Evolutionary conservation across 1,140 invertebrate species (phyloP), one percentile per base, ranked within the genome.

Genomic region (Meteorus sp.): DNA sequence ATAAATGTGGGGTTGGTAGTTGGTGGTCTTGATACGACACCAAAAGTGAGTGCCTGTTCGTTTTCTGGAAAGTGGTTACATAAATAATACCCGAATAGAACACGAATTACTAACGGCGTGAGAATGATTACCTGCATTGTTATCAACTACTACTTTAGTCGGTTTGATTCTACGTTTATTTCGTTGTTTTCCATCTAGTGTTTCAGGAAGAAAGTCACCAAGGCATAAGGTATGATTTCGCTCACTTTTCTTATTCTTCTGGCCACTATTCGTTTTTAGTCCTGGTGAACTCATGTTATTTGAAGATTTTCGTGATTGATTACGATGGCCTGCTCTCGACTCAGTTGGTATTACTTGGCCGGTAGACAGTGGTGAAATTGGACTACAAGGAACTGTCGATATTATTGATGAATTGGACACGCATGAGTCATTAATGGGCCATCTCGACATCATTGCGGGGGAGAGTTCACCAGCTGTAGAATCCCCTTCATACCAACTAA

Each of bases 121-220:
- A 29, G 41, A 19, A 51, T 35, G 23, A 20, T 33, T 65, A 73
- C 72, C 70, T 69, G 67, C 65, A 8, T 61, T 27, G 41, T 62
- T 55, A 13, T 52, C 59, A 20, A 33, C 35, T 33, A 71, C 55
- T 33, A 76, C 58, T 48, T 65, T 66, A 17, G 74, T 76, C 35
- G 74, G 74, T 20, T 76, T 76, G 9, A 76, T 74, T 52, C 73
- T 66, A 41, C 69, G 63, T 41, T 53, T 59, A 43, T 64, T 67
- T 50, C 62, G 64, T 56, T 64, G 45, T 6, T 62, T 50, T 35
- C 65, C 65, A 51, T 63, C 60, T 11, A 59, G 57, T n/a, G 64
- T 43, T 52, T 48, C 53, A 7, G 31, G 55, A 19, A 74, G 64
- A 60, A 71, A 76, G 63, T 74, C 72, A 19, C 61, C 67, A 22